A percentile compares a stretch with the other conserved stretches of the same genome.
Conservation (phyloP, 2,113 vertebrate genomes). For the Himantopus leucocephalus region DNA sequence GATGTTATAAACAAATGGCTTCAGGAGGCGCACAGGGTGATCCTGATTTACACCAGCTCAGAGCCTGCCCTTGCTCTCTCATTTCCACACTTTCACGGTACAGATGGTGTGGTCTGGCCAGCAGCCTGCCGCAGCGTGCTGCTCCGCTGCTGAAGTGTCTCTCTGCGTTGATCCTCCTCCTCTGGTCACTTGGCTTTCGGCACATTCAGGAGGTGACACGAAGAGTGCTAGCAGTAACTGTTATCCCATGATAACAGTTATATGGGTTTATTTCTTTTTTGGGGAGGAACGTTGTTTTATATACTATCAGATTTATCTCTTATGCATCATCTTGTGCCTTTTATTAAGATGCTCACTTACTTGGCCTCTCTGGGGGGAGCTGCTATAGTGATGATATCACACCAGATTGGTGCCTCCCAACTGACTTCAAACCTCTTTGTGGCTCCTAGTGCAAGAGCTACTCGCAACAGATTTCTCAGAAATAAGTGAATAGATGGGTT, state of each 20-base stretch:
- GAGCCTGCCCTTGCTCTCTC: not conserved
- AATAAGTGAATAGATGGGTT: not conserved
- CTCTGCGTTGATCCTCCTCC: not conserved
- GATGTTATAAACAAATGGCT: not conserved
- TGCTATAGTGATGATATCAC: not conserved
- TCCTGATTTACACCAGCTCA: not conserved
- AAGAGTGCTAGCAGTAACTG: not conserved
- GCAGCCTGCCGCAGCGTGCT: not conserved
- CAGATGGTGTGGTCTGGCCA: fast-evolving
- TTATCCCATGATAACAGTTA: not conserved
- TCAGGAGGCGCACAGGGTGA: not conserved
- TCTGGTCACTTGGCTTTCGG: not conserved
- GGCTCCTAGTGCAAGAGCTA: not conserved
- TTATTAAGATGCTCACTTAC: not conserved
- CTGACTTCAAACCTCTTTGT: not conserved
- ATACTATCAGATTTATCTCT: not conserved
- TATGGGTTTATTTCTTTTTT: not conserved
- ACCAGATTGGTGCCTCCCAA: not conserved
- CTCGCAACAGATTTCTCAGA: not conserved
- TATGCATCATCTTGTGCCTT: not conserved
- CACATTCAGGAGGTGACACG: not conserved
- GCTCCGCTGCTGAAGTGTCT: not conserved
- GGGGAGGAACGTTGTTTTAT: not conserved
- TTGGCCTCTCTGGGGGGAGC: not conserved
- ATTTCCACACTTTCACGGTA: not conserved